These are phyloP conservation scores for Machaerirhynchus nigripectus DNA, from an alignment of 2,113 vertebrate species.

Conservation along the genomic window DNA sequence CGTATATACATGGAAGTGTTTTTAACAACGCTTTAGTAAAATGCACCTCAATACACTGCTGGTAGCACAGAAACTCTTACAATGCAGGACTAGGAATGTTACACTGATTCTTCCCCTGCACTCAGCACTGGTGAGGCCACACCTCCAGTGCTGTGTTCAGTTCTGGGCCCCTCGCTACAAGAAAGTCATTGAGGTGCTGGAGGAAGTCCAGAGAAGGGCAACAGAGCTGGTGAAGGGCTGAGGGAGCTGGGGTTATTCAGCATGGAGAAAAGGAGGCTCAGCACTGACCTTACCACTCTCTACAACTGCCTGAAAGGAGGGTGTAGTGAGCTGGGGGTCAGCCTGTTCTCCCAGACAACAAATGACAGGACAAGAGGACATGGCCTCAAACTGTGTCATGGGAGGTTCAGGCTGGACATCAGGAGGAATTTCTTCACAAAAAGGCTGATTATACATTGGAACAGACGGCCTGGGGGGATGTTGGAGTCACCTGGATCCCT, in stretches of 20 bases:
- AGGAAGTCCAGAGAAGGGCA: background rate
- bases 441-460: background rate
- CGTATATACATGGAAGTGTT: fast-evolving
- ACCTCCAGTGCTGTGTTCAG: background rate
- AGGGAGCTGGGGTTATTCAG: background rate
- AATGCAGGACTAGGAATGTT: background rate
- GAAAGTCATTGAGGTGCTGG: background rate
- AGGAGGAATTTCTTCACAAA: background rate
- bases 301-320: background rate
- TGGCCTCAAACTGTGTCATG: background rate
- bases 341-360: background rate
- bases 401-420: background rate
- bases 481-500: background rate
- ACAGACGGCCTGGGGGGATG: background rate
- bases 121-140: background rate
- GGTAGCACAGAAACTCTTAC: background rate
- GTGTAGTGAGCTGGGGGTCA: background rate
- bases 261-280: background rate
- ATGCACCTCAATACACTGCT: background rate
- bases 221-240: background rate
- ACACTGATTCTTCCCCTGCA: background rate
- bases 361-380: background rate
- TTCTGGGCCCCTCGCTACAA: background rate
- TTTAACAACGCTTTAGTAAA: background rate
- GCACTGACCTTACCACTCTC: background rate